Base-by-base conservation (phyloP, 2,113 vertebrate genomes). In the Poeciliopsis turrubarensis region DNA sequence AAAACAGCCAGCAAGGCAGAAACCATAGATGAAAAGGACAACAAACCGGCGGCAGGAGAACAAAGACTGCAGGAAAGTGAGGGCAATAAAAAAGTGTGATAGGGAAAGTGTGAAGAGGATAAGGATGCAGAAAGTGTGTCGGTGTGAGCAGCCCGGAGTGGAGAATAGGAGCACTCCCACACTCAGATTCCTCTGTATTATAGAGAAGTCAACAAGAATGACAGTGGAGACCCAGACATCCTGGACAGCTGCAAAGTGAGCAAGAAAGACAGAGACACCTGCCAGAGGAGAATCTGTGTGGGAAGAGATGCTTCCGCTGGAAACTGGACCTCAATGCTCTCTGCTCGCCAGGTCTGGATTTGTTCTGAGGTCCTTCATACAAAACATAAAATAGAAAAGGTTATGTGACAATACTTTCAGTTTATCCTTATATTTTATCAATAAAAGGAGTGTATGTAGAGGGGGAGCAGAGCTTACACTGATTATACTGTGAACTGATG, bases 1-100 rank as follows among this genome's bases (percentile, higher is more conserved):
- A 79, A 87, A 90, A 89, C 72, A 87, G 89, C 89, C 84, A 80
- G 86, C 79, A 17, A 81, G 86, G 89, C 91, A 90, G 84, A 91
- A 90, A 88, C 68, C 77, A 77, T 89, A 90, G 84, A 89, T 22
- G 75, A 73, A 26, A 75, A 72, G 73, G 74, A 87, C 76, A 84
- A 89, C 77, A 89, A 82, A 80, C 32, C 27, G 73, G 68, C 27
- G 19, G 11, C 9, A 61, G 68, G 65, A 80, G 70, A 79, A 91
- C 89, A 91, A 91, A 89, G 73, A 73, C 74, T 29, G 74, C 14
- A 77, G 41, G 79, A 81, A 47, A 47, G 79, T 69, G 75, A 54
- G 75, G 44, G 44, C 14, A 15, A 17, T 17, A 0, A 41, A 78
- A 81, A 78, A 84, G 70, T 63, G 71, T 80, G 83, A 83, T 39